Evolutionary conservation across 2,113 vertebrate species (phyloP).

Genomic region (Ceratotherium simum): DNA sequence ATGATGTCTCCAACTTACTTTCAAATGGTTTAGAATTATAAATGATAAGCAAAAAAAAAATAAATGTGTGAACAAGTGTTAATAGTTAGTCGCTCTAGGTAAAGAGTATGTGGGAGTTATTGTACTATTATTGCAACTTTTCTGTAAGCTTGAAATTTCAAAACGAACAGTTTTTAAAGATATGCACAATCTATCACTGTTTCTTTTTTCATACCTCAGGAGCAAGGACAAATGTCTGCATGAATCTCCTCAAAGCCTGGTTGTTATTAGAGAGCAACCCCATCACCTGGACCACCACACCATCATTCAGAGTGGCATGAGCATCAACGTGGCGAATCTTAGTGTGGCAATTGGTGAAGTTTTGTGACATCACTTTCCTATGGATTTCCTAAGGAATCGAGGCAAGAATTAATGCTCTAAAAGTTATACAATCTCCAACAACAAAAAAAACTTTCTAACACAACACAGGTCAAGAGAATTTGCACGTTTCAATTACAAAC

Average conservation of each 20-base stretch:
- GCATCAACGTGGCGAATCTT: conserved; percentile 98
- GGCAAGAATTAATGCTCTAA: conserved; percentile 1
- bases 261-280: conserved; percentile 98
- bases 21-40: not conserved
- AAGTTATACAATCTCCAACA: not conserved
- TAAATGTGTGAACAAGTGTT: not conserved
- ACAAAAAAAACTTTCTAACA: not conserved
- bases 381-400: conserved; percentile 90
- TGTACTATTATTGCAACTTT: not conserved
- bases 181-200: not conserved
- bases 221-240: conserved; percentile 98
- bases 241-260: conserved; percentile 98
- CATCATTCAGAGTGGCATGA: conserved; percentile 97
- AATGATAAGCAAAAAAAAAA: not conserved
- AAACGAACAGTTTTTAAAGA: not conserved
- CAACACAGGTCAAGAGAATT: not conserved
- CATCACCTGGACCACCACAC: conserved; percentile 99
- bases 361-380: conserved; percentile 97
- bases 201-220: conserved; percentile 91
- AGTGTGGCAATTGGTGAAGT: conserved; percentile 97
- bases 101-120: not conserved
- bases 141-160: not conserved
- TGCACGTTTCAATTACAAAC: conserved; percentile 3
- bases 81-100: not conserved
- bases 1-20: not conserved